Percentiles rank a stretch among this genome's conserved stretches.
These are phyloP conservation scores for Acrocephalus scirpaceus DNA, from an alignment of 2,797 vertebrate genomes.

Conservation along the genomic window DNA sequence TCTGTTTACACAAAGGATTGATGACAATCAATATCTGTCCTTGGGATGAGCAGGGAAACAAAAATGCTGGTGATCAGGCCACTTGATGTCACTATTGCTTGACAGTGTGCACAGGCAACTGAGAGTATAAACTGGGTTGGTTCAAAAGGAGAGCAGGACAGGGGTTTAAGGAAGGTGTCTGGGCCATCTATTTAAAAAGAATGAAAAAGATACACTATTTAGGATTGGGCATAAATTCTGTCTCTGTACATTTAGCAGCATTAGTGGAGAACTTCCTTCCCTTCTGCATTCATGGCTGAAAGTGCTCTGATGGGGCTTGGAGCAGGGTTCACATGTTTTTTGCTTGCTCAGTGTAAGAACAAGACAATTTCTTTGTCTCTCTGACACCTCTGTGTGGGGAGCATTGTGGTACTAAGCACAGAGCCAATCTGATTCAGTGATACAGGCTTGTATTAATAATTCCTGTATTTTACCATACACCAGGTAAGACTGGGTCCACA, in stretches of 20 bases:
- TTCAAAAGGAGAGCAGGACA: background rate
- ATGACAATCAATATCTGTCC: background rate
- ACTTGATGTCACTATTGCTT: slow-evolving; percentile 78
- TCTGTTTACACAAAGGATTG: slow-evolving; percentile 51
- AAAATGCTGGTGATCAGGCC: background rate
- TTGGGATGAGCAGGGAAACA: background rate
- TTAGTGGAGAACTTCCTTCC: background rate
- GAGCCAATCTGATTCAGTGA: background rate
- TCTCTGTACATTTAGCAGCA: background rate
- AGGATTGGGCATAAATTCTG: background rate
- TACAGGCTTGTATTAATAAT: background rate
- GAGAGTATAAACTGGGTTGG: background rate
- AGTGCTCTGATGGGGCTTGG: background rate
- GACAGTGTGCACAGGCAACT: background rate
- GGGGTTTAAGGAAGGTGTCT: slow-evolving; percentile 7
- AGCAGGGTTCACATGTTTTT: background rate
- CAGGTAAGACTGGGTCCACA: background rate
- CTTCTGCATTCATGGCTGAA: background rate
- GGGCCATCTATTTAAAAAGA: background rate
- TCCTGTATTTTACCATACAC: background rate
- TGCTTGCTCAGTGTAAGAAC: background rate
- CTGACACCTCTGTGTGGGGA: background rate
- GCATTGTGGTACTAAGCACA: background rate
- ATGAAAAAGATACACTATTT: background rate
- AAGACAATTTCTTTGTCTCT: background rate